Conservation (phyloP, 2,888 invertebrate species). For the Strigamia transsilvanica region DNA sequence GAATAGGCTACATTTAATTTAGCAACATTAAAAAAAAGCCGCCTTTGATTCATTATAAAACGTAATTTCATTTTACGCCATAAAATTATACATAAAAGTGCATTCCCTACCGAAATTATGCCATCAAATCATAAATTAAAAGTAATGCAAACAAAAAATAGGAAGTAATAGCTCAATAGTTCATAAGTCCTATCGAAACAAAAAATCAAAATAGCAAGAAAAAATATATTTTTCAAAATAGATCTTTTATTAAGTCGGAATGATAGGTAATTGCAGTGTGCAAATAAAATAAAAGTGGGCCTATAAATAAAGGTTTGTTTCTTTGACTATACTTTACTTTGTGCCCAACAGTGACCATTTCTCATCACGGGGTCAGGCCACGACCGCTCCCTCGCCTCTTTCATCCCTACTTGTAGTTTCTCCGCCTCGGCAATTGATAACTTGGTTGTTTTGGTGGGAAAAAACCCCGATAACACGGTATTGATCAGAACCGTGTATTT, state of each 20-base stretch:
- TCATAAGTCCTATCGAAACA: neutral
- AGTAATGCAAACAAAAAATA: neutral
- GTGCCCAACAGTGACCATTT: conserved; percentile 9
- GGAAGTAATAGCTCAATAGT: neutral
- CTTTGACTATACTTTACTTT: neutral
- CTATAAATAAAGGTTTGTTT: conserved; percentile 15
- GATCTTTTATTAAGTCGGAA: neutral
- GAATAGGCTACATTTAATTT: neutral
- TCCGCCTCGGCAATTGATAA: conserved; percentile 5
- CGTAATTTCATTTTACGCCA: neutral
- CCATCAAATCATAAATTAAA: conserved; percentile 1
- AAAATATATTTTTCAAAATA: neutral
- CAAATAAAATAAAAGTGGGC: conserved; percentile 10
- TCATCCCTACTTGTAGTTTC: neutral
- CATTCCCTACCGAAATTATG: neutral
- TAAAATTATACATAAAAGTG: neutral
- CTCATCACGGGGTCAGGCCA: conserved; percentile 4
- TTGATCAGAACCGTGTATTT: neutral
- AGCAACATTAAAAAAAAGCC: too few relatives aligned
- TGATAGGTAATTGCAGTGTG: neutral
- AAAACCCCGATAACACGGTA: neutral
- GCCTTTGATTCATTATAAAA: neutral
- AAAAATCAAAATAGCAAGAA: neutral
- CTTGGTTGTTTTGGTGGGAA: neutral
- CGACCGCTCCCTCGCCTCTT: conserved; percentile 4